Base-by-base conservation (phyloP, 37 sponge, comb jelly and placozoan genomes). In the Diacarnus erythraeanus region DNA sequence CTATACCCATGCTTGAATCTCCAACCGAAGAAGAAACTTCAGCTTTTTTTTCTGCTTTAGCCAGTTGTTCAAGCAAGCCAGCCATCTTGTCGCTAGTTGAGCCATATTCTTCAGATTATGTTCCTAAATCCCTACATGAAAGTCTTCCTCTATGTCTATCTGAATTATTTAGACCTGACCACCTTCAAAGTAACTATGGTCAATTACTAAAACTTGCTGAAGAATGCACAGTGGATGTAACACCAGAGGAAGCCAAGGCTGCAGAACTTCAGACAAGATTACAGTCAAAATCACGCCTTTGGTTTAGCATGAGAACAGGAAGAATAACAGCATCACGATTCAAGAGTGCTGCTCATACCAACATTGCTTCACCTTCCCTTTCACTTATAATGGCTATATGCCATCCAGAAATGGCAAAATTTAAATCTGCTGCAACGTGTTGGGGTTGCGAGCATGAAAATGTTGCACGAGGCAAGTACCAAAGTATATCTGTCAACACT, bases 381-480 rank as follows among this genome's bases (percentile, higher is more conserved):
- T 15, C 10, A 15, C 12, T 47, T 15, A 47, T 47, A 47, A 15
- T 38, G 34, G 23, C 89, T 86, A 68, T 89, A 81, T 18, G 31
- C 38, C 22, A 80, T 76, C 75, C 63, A 84, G 30, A 77, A 42
- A 84, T 27, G 70, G 5, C 69, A 34, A 64, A 85, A 8, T 89
- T 89, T 54, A 76, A 18, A 37, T 69, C 76, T 31, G 51, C 29
- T 57, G 78, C 81, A 42, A 93, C 90, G 3, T 31, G 18, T 2
- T 88, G 85, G 76, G 88, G 86, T 0, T 80, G 84, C 37, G 42
- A 89, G 20, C 93, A 88, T 42, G 85, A 88, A 51, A 71, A 75
- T 34, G 18, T 10, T 38, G 88, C 10, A 47, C 6, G 51, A 47
- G 51, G 12, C 12, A 47, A 47, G 51, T 47, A 47, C 51, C 6